A percentile compares a stretch with the other conserved stretches of the same genome.
Evolutionary conservation across 1,140 invertebrate species (phyloP).

Genomic region (Brachionus asplanchnoidis): DNA sequence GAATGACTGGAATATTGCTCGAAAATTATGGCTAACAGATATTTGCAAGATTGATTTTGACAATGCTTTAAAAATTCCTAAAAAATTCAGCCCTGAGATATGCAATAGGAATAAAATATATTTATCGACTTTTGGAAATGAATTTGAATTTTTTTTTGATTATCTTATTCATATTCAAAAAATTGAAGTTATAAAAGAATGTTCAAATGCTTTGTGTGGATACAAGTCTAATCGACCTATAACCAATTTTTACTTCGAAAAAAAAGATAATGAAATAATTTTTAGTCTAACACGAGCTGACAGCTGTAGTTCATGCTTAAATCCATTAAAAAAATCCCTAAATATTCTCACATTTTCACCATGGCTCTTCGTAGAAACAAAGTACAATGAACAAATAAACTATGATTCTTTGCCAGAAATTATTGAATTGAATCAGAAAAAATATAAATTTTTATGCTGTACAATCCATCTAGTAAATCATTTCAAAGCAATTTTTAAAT

Average conservation of each 20-base stretch:
- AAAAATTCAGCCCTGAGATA: background rate
- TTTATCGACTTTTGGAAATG: background rate
- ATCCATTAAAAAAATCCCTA: too few relatives aligned
- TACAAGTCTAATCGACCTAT: background rate
- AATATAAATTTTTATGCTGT: too few relatives aligned
- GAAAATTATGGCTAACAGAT: background rate
- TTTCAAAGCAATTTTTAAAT: too few relatives aligned
- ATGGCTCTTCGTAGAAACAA: too few relatives aligned
- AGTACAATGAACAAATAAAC: too few relatives aligned
- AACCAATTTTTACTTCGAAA: background rate
- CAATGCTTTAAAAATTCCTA: background rate
- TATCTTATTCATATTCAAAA: constrained; percentile 5
- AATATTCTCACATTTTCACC: too few relatives aligned
- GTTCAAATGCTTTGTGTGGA: background rate
- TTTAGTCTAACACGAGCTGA: background rate
- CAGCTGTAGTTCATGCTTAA: too few relatives aligned
- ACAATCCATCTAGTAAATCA: too few relatives aligned
- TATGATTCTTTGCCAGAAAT: too few relatives aligned
- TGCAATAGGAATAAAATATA: background rate
- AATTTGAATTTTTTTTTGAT: background rate
- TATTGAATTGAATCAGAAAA: too few relatives aligned
- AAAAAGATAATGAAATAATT: background rate
- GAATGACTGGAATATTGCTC: background rate
- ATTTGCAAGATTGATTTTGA: background rate
- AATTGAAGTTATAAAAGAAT: background rate